phyloP scores from a whole-genome alignment of 2,113 vertebrate genomes.

The Heliornis fulica region DNA sequence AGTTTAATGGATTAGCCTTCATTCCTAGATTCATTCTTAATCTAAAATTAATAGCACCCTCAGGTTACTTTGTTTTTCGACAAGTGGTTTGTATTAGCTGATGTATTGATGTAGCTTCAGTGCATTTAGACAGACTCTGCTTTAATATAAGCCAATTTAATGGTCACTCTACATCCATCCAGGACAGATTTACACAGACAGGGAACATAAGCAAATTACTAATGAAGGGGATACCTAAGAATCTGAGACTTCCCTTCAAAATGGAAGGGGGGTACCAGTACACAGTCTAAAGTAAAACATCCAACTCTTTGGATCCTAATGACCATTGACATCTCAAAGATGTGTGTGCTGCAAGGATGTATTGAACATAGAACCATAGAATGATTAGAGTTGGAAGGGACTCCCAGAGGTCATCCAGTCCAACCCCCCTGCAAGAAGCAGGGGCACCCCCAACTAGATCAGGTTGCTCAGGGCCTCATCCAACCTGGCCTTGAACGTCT shows the following conservation, averaged over 20 bases:
- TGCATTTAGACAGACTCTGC: not conserved
- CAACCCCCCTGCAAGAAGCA: too few species aligned
- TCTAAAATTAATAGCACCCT: slow-evolving; percentile 63
- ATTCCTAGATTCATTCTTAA: slow-evolving; percentile 23
- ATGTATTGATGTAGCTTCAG: not conserved
- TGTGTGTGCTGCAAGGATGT: not conserved
- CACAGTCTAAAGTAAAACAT: not conserved
- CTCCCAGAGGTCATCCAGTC: too few species aligned
- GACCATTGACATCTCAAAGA: not conserved
- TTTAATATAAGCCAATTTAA: not conserved
- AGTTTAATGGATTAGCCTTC: slow-evolving; percentile 47
- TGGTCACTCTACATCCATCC: not conserved
- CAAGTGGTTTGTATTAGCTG: slow-evolving; percentile 18
- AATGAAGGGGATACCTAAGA: not conserved
- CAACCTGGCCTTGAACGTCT: too few species aligned
- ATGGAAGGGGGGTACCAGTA: not conserved
- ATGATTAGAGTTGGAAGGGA: too few species aligned
- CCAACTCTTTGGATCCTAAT: not conserved
- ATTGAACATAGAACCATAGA: too few species aligned
- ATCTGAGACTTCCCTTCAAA: not conserved
- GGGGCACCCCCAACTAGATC: too few species aligned
- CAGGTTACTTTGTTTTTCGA: slow-evolving; percentile 25
- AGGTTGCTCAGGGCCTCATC: too few species aligned
- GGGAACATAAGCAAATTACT: not conserved
- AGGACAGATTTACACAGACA: not conserved